Evolutionary conservation across 2,797 vertebrate genomes (phyloP), one percentile per base, ranked within the genome.

Genomic region (Salmo trutta): DNA sequence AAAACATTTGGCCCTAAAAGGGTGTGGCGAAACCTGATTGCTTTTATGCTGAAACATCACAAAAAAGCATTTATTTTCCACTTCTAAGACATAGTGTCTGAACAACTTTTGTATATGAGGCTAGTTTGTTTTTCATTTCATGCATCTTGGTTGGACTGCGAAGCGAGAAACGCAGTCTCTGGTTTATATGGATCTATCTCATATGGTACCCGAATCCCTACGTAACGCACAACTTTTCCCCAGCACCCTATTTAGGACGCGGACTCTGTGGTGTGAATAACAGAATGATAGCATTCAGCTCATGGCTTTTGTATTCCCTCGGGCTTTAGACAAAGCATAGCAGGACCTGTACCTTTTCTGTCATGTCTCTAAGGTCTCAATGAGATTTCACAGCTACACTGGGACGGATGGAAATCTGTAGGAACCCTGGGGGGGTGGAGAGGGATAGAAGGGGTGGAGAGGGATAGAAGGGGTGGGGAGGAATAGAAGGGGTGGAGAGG

Each of bases 351-450:
- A 78, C 80, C 66, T 74, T 84, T 83, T 79, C 52, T 77, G 83
- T 71, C 10, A 8, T 41, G 36, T 41, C 36, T 41, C 36, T 10
- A 10, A 10, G 78, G 79, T 83, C 81, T 64, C 81, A 89, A 71
- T 85, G 84, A 82, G 85, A 88, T 90, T 90, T 88, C 85, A 89
- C 84, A 82, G 85, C 71, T 79, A 74, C 84, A 80, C 81, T 74
- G 71, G 52, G 85, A 83, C 85, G 85, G 88, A 83, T 81, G 82
- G 82, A 6, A 76, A 75, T 59, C 82, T 83, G 85, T 82, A 10
- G 21, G 79, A 80, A 80, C 75, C 71, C 21, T 71, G 74, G 36
- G 36, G 69, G 27, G 27, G 72, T 3, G 64, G 21, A 41, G 36
- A 10, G 7, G 36, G 2, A 6, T 6, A 36, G 33, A 36, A 36